phyloP scores from a whole-genome alignment of 1,140 invertebrate genomes.

The Arion vulgaris region DNA sequence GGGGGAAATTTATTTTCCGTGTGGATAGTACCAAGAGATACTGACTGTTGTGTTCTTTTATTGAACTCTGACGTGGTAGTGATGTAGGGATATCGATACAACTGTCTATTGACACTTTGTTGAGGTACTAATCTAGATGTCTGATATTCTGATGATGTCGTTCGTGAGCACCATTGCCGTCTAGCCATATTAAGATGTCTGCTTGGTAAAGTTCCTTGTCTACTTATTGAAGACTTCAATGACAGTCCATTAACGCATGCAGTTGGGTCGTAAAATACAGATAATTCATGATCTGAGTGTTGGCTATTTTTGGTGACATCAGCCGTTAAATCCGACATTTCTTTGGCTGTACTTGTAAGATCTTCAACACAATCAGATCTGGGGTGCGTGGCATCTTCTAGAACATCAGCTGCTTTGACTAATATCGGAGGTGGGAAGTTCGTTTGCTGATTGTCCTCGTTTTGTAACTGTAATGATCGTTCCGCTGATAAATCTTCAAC shows the following conservation, averaged over 20 bases:
- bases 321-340: background rate
- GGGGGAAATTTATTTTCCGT: background rate
- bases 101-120: background rate
- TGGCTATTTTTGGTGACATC: background rate
- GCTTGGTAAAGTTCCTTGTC: background rate
- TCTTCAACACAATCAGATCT: background rate
- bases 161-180: background rate
- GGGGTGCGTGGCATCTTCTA: background rate
- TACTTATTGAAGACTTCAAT: background rate
- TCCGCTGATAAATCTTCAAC: background rate
- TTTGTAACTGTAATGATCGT: background rate
- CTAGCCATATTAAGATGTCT: background rate
- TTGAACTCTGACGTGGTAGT: background rate
- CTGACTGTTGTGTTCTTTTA: background rate
- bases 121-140: background rate
- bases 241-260: background rate
- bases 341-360: background rate
- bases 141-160: background rate
- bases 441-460: background rate
- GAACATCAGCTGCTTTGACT: background rate
- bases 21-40: background rate
- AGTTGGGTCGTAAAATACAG: background rate
- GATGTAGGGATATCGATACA: background rate
- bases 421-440: background rate
- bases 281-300: background rate